These are phyloP conservation scores for Pteruthius melanotis DNA, from an alignment of 2,113 vertebrate genomes.

Conservation along the genomic window DNA sequence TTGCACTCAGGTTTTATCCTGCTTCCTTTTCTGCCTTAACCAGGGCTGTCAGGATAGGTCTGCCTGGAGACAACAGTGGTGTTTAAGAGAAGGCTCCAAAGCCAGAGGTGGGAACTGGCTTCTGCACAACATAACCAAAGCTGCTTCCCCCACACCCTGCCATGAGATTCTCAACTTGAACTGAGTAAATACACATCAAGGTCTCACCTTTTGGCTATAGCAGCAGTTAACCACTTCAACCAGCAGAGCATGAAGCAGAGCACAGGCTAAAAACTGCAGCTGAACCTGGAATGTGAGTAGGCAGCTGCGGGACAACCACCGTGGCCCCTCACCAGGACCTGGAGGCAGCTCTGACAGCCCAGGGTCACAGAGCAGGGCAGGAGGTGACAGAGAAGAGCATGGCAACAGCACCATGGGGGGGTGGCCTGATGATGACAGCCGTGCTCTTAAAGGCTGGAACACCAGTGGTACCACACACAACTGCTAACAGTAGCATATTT, in stretches of 20 bases:
- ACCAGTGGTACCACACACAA: background rate
- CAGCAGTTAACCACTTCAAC: background rate
- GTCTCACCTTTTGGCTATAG: background rate
- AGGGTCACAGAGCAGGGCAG: background rate
- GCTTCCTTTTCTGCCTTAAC: background rate
- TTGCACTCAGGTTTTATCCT: background rate
- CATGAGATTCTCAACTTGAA: background rate
- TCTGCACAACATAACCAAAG: background rate
- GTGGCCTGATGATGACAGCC: background rate
- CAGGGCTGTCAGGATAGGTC: background rate
- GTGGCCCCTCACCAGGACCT: accelerated
- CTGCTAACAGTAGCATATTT: background rate
- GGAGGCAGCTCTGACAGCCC: background rate
- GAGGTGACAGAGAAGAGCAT: background rate
- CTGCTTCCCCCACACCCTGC: background rate
- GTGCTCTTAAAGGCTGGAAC: background rate
- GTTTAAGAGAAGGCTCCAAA: background rate
- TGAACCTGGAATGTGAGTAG: background rate
- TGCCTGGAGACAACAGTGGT: accelerated
- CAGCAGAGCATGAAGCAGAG: background rate
- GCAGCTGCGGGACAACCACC: background rate
- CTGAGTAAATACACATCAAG: background rate
- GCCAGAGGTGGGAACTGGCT: background rate
- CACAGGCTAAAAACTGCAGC: background rate
- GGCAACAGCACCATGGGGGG: background rate